These are phyloP conservation scores for Scaptomyza graminum DNA, from an alignment of 1,140 invertebrate species.

Conservation along the genomic window DNA sequence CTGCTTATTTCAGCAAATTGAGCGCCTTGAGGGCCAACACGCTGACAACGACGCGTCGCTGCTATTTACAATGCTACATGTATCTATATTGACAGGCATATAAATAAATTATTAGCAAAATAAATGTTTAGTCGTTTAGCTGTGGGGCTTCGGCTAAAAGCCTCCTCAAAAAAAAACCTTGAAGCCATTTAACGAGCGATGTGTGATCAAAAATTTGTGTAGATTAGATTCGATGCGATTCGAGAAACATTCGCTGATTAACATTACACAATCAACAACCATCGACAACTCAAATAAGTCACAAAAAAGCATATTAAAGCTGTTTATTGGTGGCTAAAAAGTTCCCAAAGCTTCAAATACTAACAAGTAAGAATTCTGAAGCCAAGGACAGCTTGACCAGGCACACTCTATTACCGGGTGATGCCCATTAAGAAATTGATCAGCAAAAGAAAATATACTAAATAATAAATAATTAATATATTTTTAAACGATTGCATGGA, in stretches of 20 bases:
- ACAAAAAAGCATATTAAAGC: background rate
- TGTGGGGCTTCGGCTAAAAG: conserved; percentile 5
- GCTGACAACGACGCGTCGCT: background rate
- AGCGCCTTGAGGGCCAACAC: conserved; percentile 50
- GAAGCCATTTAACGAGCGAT: conserved; percentile 39
- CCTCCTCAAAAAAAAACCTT: background rate
- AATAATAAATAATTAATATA: too few species aligned
- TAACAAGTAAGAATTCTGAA: too few species aligned
- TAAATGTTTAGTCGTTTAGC: conserved; percentile 68
- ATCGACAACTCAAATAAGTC: background rate
- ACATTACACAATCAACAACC: conserved; percentile 32
- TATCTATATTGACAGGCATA: conserved; percentile 75
- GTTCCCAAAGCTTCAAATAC: too few species aligned
- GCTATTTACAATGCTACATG: conserved; percentile 54
- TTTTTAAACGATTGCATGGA: too few species aligned
- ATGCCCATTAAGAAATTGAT: too few species aligned
- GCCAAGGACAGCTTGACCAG: too few species aligned
- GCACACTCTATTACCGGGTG: too few species aligned
- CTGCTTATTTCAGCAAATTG: conserved; percentile 76
- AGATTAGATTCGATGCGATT: conserved; percentile 9
- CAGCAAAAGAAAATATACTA: too few species aligned
- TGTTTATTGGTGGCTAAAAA: too few species aligned
- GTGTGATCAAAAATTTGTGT: conserved; percentile 17
- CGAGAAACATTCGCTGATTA: conserved; percentile 34
- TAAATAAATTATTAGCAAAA: conserved; percentile 79